Conservation (phyloP, 2,113 vertebrate genomes). For the Caloenas nicobarica region DNA sequence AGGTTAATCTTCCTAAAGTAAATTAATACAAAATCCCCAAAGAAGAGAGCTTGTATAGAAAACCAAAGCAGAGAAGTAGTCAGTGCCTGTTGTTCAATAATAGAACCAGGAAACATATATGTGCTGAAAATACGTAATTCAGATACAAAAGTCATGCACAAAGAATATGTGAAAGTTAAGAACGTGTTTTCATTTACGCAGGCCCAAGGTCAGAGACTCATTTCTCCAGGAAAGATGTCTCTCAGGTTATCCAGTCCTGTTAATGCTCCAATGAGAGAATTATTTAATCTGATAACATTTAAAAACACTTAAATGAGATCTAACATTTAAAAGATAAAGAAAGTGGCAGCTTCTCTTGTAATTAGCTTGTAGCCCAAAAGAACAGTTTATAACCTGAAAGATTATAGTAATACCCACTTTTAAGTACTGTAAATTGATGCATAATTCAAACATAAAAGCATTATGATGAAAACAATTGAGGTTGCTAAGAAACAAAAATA, state of each 20-base stretch:
- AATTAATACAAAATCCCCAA: neutral
- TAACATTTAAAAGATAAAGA: neutral
- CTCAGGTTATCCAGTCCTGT: neutral
- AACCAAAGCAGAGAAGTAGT: neutral
- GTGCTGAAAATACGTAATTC: neutral
- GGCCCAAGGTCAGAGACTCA: neutral
- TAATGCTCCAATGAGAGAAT: neutral
- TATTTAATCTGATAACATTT: neutral
- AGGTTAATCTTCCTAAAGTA: neutral
- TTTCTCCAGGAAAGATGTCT: neutral
- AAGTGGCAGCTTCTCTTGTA: neutral
- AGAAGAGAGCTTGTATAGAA: neutral
- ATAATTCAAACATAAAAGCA: slow-evolving; percentile 31
- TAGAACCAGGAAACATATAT: neutral
- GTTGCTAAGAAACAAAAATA: slow-evolving; percentile 49
- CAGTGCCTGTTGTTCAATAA: neutral
- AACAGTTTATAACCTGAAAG: slow-evolving; percentile 24
- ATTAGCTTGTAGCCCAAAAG: neutral
- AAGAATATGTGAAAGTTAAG: neutral
- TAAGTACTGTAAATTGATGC: slow-evolving; percentile 11
- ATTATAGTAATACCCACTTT: slow-evolving; percentile 12
- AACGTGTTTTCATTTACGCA: neutral
- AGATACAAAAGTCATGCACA: neutral
- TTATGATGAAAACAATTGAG: slow-evolving; percentile 19
- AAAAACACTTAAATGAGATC: neutral